Percentiles rank a stretch among this genome's conserved stretches.
Evolutionary conservation across 2,888 invertebrate species (phyloP).

Genomic region (Tethea ocularis): DNA sequence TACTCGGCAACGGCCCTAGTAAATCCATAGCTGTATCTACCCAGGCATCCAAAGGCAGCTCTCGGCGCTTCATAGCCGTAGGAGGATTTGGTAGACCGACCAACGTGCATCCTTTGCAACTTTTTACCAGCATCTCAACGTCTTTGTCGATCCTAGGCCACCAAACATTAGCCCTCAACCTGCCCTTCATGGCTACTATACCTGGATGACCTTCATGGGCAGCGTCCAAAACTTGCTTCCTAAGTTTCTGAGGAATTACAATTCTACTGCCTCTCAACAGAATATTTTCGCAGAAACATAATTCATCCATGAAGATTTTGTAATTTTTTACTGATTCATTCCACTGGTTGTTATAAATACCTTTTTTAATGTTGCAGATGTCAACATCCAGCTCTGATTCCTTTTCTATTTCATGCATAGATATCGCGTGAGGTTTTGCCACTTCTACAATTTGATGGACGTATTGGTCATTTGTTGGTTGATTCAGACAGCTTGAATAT

Average conservation of each 20-base stretch:
- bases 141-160: too few relatives aligned
- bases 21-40: too few relatives aligned
- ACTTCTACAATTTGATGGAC: constrained; percentile 22
- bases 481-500: not conserved
- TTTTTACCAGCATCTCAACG: too few relatives aligned
- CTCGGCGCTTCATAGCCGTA: too few relatives aligned
- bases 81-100: too few relatives aligned
- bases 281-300: constrained; percentile 37
- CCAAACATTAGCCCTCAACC: too few relatives aligned
- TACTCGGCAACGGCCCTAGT: too few relatives aligned
- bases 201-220: constrained; percentile 46
- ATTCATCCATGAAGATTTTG: constrained; percentile 36
- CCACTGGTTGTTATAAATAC: constrained; percentile 23
- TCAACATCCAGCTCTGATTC: constrained; percentile 17
- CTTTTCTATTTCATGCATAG: constrained; percentile 15
- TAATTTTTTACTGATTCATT: constrained; percentile 23
- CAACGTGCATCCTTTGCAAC: too few relatives aligned
- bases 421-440: constrained; percentile 17
- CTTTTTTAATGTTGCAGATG: constrained; percentile 18
- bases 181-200: too few relatives aligned
- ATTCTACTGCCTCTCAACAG: constrained; percentile 27
- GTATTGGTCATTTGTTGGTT: constrained; percentile 7
- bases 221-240: constrained; percentile 20
- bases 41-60: too few relatives aligned
- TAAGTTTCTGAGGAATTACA: constrained; percentile 23